Base-by-base conservation (phyloP, 2,888 invertebrate genomes). In the Papilio gigon region DNA sequence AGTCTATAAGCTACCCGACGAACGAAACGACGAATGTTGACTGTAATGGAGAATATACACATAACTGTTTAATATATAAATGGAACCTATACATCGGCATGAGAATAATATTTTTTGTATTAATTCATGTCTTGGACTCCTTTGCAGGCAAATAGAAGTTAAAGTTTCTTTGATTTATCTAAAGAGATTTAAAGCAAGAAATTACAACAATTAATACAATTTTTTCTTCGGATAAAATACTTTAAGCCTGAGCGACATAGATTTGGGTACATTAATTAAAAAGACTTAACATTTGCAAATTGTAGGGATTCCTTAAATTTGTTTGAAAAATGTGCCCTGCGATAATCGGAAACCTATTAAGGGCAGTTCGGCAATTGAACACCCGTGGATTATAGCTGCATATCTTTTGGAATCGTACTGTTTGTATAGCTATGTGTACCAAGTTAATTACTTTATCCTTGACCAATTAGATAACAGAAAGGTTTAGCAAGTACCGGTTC, bases 381-480 rank as follows among this genome's bases (percentile, higher is more conserved):
- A 27, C 53, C 53, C 27, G 4, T 5, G 53, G 53, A 53, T 53
- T 53, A 53, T 27, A 53, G 53, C 53, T 8, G 27, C 44, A 47
- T 56, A 65, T 58, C 44, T 62, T 62, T 59, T 66, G 22, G 47
- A 47, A 47, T 47, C 25, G 25, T 47, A 22, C 12, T n/a, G 8
- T 27, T n/a, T 8, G 27, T 27, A 20, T 9, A 53, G n/a, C 14
- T n/a, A 27, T 53, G 14, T 53, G 14, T 27, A 53, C n/a, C 53
- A n/a, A 50, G 50, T 50, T 27, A 53, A 61, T n/a, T 25, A 42
- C 40, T 65, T 61, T 33, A 61, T 22, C 69, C 69, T 69, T 69
- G 69, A 69, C 69, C 69, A 69, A 65, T 33, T 68, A 60, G 68
- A 50, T 65, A 50, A 67, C 60, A 37, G 50, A 25, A 61, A 65